Evolutionary conservation across 1,140 invertebrate genomes (phyloP).

Genomic region (Eupeodes corollae): DNA sequence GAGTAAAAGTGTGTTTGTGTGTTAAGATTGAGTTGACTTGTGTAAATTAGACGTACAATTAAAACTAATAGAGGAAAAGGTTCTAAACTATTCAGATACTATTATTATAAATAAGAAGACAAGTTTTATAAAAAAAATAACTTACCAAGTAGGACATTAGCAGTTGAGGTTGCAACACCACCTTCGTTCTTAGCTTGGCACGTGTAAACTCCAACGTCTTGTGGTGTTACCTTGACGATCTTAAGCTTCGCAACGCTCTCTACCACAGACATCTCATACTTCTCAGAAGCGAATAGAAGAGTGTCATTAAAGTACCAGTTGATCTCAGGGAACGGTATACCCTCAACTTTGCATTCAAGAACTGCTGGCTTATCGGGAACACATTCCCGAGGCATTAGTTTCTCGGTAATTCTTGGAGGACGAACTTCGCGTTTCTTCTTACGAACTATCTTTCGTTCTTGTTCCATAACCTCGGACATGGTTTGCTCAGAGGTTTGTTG

Average conservation of each 20-base stretch:
- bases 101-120: too few species aligned
- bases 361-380: constrained; percentile 48
- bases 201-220: constrained; percentile 75
- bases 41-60: too few species aligned
- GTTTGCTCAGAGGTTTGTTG: constrained; percentile 36
- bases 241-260: constrained; percentile 55
- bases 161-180: constrained; percentile 64
- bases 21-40: too few species aligned
- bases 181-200: constrained; percentile 62
- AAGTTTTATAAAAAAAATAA: too few species aligned
- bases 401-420: constrained; percentile 58
- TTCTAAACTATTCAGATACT: too few species aligned
- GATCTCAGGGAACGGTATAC: constrained; percentile 58
- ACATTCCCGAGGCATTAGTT: constrained; percentile 53
- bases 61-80: too few species aligned
- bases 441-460: constrained; percentile 35
- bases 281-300: constrained; percentile 56
- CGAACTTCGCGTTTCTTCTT: constrained; percentile 46
- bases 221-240: constrained; percentile 57
- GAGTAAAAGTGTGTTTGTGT: too few species aligned
- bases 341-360: constrained; percentile 59
- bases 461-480: constrained; percentile 33
- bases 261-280: constrained; percentile 50
- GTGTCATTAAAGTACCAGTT: constrained; percentile 84
- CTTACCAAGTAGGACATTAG: constrained; percentile 51